Evolutionary conservation across 2,888 invertebrate species (phyloP).

Genomic region (Drosophila cracens): DNA sequence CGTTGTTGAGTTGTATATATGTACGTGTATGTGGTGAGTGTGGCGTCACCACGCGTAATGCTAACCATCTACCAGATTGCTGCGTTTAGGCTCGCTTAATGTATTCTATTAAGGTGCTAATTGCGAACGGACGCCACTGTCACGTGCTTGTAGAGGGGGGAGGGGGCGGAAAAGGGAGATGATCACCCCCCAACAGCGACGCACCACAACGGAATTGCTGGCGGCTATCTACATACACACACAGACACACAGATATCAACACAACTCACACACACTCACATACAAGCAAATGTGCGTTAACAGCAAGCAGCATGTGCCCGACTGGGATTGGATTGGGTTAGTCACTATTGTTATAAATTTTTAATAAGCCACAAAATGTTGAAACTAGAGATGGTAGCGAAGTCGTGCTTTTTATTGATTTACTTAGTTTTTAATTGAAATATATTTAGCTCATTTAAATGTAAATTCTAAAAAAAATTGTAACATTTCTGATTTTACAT

Average conservation of each 20-base stretch:
- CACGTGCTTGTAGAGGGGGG: constrained; percentile 23
- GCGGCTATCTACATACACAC: constrained; percentile 24
- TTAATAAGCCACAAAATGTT: constrained; percentile 48
- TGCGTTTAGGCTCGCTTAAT: constrained; percentile 55
- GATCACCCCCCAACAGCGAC: constrained; percentile 4
- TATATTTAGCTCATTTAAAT: not conserved
- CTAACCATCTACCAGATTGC: constrained; percentile 48
- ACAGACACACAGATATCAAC: not conserved
- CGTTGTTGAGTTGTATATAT: constrained; percentile 13
- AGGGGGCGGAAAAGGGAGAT: not conserved
- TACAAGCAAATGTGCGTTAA: constrained; percentile 42
- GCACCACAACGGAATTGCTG: constrained; percentile 15
- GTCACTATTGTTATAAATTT: constrained; percentile 58
- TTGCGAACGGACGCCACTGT: constrained; percentile 56
- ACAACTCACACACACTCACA: constrained; percentile 2
- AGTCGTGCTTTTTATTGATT: not conserved
- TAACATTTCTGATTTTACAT: not conserved
- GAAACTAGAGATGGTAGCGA: constrained; percentile 41
- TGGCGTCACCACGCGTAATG: constrained; percentile 65
- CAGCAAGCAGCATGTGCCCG: constrained; percentile 36
- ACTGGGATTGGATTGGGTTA: constrained; percentile 44
- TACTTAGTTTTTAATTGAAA: not conserved
- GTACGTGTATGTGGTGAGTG: constrained; percentile 20
- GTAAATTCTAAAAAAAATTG: not conserved
- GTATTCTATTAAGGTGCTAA: constrained; percentile 79